Evolutionary conservation across 2,113 vertebrate genomes (phyloP).

Genomic region (Anser cygnoides): DNA sequence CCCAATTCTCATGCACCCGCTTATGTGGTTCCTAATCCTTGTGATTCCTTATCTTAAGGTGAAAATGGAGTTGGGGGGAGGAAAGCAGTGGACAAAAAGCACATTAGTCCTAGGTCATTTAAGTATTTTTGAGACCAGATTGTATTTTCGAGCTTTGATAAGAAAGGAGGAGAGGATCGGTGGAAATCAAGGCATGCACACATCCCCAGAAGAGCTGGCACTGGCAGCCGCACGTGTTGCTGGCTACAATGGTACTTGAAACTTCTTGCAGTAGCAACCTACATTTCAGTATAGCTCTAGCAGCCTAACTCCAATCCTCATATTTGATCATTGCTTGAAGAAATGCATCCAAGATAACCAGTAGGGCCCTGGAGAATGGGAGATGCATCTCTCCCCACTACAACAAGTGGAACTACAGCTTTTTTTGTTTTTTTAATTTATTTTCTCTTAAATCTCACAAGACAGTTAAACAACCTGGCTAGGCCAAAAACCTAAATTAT

Average conservation of each 20-base stretch:
- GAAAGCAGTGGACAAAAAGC: not conserved
- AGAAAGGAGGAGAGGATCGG: not conserved
- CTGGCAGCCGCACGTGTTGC: not conserved
- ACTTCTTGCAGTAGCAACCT: not conserved
- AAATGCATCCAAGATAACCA: not conserved
- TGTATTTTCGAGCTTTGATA: not conserved
- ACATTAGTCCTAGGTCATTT: not conserved
- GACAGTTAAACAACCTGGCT: not conserved
- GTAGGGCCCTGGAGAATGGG: not conserved
- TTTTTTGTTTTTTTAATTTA: not conserved
- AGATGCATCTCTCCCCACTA: not conserved
- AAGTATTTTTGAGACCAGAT: not conserved
- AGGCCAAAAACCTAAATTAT: not conserved
- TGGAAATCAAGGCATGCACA: not conserved
- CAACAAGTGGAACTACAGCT: not conserved
- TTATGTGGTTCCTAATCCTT: not conserved
- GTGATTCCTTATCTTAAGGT: not conserved
- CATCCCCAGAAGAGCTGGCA: rapidly evolving
- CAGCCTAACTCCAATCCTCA: not conserved
- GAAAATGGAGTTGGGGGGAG: not conserved
- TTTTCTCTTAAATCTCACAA: not conserved
- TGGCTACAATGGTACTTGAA: not conserved
- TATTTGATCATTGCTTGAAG: not conserved
- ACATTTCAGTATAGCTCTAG: not conserved
- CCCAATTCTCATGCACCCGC: too few relatives aligned